A percentile compares a stretch with the other conserved stretches of the same genome.
Evolutionary conservation across 2,113 vertebrate genomes (phyloP).

Genomic region (Taurulus bubalis): DNA sequence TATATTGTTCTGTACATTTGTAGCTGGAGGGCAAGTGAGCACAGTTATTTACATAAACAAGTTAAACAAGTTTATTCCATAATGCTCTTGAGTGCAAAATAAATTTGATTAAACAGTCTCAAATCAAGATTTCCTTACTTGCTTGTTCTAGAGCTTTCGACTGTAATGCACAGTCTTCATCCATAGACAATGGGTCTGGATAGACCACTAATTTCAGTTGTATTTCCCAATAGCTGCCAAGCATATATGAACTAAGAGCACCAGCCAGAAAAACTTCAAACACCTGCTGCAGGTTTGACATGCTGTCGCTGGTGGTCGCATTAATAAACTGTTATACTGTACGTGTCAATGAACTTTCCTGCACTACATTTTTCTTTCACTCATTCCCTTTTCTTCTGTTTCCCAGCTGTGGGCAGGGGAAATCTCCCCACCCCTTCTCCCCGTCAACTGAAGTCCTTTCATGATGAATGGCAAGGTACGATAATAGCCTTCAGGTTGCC

Average conservation of each 20-base stretch:
- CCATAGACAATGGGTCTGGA: neutral
- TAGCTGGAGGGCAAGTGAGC: neutral
- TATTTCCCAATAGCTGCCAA: neutral
- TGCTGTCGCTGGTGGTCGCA: neutral
- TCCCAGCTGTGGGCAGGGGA: conserved; percentile 56
- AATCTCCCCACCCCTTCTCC: conserved; percentile 73
- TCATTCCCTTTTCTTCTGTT: conserved; percentile 53
- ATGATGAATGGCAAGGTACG: conserved; percentile 99
- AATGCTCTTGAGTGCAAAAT: neutral
- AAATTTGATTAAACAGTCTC: too few relatives aligned
- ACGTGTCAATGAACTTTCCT: conserved; percentile 17
- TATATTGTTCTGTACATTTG: neutral
- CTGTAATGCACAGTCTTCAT: neutral
- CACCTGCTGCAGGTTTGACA: conserved; percentile 1
- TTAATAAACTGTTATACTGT: conserved; percentile 13
- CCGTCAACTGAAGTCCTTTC: conserved; percentile 94
- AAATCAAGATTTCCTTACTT: neutral
- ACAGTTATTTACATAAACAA: conserved; percentile 8
- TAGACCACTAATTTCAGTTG: neutral
- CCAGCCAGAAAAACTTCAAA: neutral
- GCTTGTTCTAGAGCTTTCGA: neutral
- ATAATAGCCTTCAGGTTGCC: conserved; percentile 96
- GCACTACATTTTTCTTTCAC: conserved; percentile 22
- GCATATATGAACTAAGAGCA: neutral
- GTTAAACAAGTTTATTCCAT: neutral